These are phyloP conservation scores for Drosophila flavopinicola DNA, from an alignment of 2,888 invertebrate genomes.

Conservation along the genomic window DNA sequence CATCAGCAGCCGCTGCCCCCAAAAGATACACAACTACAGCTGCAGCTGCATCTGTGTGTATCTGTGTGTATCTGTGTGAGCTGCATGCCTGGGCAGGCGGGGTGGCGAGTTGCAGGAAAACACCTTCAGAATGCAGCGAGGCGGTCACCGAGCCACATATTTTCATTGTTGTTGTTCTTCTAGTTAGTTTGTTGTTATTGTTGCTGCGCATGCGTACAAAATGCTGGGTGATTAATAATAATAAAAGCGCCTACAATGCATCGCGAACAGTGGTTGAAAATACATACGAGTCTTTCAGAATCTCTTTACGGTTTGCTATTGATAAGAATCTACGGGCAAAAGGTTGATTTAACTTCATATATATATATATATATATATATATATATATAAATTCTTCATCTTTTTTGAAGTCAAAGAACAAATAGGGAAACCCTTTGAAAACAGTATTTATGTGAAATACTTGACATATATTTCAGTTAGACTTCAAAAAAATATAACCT, in stretches of 20 bases:
- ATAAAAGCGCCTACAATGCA: constrained; percentile 71
- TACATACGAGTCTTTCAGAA: constrained; percentile 6
- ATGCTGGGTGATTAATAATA: constrained; percentile 79
- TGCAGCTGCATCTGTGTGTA: constrained; percentile 16
- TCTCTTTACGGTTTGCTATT: not conserved
- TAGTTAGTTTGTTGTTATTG: constrained; percentile 39
- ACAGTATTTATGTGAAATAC: too few species aligned
- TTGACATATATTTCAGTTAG: too few species aligned
- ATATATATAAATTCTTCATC: not conserved
- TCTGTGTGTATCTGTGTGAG: constrained; percentile 6
- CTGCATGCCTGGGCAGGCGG: constrained; percentile 32
- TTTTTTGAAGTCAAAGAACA: too few species aligned
- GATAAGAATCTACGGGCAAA: not conserved
- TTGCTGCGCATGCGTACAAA: constrained; percentile 76
- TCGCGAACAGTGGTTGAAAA: constrained; percentile 50
- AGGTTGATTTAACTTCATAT: not conserved
- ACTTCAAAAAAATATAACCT: too few species aligned
- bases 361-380: not conserved
- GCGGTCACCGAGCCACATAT: constrained; percentile 73
- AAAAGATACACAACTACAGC: constrained; percentile 50
- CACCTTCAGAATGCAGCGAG: constrained; percentile 79
- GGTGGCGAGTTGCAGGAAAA: constrained; percentile 47
- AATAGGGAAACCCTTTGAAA: too few species aligned
- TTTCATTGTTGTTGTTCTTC: constrained; percentile 57
- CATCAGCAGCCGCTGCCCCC: constrained; percentile 66